Evolutionary conservation across 2,113 vertebrate species (phyloP).

Genomic region (Axis porcinus): DNA sequence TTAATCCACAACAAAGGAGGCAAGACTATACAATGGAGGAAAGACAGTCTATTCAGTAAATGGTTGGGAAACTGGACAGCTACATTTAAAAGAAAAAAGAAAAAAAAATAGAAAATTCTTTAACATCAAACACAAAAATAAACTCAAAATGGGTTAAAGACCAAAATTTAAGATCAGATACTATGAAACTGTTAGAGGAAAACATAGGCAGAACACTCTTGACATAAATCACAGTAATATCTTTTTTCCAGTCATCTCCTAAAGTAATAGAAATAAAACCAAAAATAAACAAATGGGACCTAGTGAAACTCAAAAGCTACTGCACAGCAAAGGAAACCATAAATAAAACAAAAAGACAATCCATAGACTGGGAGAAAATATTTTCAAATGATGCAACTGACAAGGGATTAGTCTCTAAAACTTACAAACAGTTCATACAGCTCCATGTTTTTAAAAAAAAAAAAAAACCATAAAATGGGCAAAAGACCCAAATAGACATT

Average conservation of each 20-base stretch:
- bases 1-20: too few species aligned
- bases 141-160: neutral
- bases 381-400: neutral
- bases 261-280: neutral
- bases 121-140: neutral
- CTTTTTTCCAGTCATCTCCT: neutral
- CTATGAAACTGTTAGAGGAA: neutral
- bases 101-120: neutral
- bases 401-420: neutral
- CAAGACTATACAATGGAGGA: too few species aligned
- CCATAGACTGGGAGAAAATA: neutral
- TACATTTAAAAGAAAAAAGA: neutral
- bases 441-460: neutral
- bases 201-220: neutral
- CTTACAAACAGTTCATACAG: neutral
- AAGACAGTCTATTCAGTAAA: neutral
- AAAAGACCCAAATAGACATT: neutral
- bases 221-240: neutral
- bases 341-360: neutral
- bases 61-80: neutral
- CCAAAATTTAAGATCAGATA: neutral
- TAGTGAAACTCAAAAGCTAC: neutral
- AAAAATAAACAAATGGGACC: neutral
- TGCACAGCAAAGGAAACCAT: neutral
- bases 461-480: neutral